Evolutionary conservation across 2,888 invertebrate species (phyloP).

Genomic region (Melinopterus prodromus): DNA sequence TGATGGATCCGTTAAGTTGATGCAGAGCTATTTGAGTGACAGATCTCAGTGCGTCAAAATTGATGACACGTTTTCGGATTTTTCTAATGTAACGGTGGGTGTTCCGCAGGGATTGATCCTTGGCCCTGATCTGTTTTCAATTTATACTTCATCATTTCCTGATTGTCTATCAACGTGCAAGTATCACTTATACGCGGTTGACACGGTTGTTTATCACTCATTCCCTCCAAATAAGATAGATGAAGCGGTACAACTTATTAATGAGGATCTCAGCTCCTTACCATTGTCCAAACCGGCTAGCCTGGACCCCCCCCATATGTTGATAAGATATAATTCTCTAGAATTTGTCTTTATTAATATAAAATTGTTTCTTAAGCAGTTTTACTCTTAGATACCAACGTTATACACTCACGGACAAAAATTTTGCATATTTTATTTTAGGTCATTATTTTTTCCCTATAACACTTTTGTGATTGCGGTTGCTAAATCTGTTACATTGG

Average conservation of each 20-base stretch:
- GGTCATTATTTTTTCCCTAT: no score
- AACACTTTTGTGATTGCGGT: no score
- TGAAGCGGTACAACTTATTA: background rate
- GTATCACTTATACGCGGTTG: conserved; percentile 9
- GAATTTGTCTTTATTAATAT: no score
- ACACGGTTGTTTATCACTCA: conserved; percentile 6
- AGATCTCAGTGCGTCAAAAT: background rate
- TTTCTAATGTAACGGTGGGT: background rate
- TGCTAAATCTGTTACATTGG: no score
- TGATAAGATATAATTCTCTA: no score
- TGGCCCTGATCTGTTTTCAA: background rate
- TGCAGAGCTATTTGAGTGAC: background rate
- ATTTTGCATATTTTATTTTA: no score
- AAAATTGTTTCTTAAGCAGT: no score
- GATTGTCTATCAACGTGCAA: background rate
- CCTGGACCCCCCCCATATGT: no score
- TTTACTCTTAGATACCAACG: no score
- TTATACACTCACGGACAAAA: no score
- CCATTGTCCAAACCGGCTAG: no score
- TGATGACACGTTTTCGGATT: background rate
- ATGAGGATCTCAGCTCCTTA: no score
- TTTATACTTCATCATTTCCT: conserved; percentile 7
- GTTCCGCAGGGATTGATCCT: background rate
- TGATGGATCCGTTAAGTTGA: background rate
- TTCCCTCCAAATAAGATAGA: background rate